Percentiles rank a stretch among this genome's conserved stretches.
These are phyloP conservation scores for Nematopogon swammerdamellus DNA, from an alignment of 2,888 invertebrate genomes.

Conservation along the genomic window DNA sequence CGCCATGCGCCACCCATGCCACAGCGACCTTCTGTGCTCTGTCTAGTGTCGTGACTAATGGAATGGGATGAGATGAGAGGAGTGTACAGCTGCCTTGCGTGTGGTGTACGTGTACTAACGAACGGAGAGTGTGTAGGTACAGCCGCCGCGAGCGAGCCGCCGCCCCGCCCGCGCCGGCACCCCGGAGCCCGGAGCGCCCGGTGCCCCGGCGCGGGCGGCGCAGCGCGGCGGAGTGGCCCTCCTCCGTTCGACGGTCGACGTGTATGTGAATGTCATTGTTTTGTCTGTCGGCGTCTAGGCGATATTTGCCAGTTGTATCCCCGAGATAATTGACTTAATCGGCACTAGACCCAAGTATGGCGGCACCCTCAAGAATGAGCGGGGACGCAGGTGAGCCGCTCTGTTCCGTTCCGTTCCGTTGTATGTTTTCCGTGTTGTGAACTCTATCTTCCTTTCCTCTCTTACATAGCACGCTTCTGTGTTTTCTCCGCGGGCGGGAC, in stretches of 20 bases:
- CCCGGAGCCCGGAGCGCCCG: slow-evolving; percentile 19
- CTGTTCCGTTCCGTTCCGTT: slow-evolving; percentile 57
- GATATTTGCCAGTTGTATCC: slow-evolving; percentile 99
- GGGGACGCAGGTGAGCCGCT: slow-evolving; percentile 98
- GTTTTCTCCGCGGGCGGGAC: slow-evolving; percentile 55
- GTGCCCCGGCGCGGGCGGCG: slow-evolving; percentile 22
- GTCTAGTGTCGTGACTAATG: too few species aligned
- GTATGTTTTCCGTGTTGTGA: slow-evolving; percentile 60
- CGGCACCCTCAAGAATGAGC: slow-evolving; percentile 99
- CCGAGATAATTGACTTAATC: slow-evolving; percentile 99
- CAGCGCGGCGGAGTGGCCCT: too few species aligned
- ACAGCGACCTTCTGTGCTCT: too few species aligned
- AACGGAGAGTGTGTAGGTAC: not conserved
- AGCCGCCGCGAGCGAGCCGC: slow-evolving; percentile 15
- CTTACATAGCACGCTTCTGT: slow-evolving; percentile 61
- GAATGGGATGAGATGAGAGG: not conserved
- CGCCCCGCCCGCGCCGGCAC: slow-evolving; percentile 17
- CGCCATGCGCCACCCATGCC: not conserved
- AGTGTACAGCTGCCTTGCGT: not conserved
- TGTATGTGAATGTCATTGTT: slow-evolving; percentile 58
- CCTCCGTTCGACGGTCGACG: slow-evolving; percentile 32
- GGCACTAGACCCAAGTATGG: slow-evolving; percentile 99
- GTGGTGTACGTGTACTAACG: too few species aligned
- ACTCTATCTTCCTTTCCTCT: slow-evolving; percentile 54
- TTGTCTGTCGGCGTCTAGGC: slow-evolving; percentile 78